Base-by-base conservation (phyloP, 2,113 vertebrate genomes). In the Erpornis zantholeuca region DNA sequence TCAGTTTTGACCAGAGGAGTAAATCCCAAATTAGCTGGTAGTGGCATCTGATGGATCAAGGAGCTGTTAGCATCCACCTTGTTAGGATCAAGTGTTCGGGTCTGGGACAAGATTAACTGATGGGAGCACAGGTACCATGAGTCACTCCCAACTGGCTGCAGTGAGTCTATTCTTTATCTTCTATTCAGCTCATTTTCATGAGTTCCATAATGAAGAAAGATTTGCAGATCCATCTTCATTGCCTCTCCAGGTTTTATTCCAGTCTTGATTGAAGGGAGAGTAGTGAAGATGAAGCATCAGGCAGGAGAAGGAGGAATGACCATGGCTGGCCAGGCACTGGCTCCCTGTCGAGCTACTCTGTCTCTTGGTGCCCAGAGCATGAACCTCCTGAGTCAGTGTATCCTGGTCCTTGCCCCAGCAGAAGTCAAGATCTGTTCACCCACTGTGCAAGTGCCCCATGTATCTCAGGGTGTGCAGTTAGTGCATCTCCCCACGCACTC, bases 321-420 rank as follows among this genome's bases (percentile, higher is more conserved):
- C 64, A 4, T 0, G 0, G 65, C 70, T 13, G 3, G 33, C 35
- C 28, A 56, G 52, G 27, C 40, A 35, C 36, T 9, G 4, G 18
- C 54, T 96, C 45, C 18, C 24, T 56, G 4, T 53, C 0, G 0
- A 90, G 70, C 40, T 47, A 49, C 36, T 52, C 61, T 69, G 57
- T 60, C 66, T 61, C 70, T 53, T 44, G 68, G 42, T 69, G 54
- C 63, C 54, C 45, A n/a, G 70, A 69, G 28, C 7, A 0, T 60
- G 75, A 81, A 29, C 18, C 33, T 60, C 40, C 60, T 33, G 27
- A 59, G 56, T 44, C 75, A 77, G 15, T 78, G 68, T 40, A 28
- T 78, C 61, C 68, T 50, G 44, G 47, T 70, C 20, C 47, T 59
- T 80, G 38, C 44, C 47, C n/a, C 64, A 77, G 56, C n/a, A 77